Percentiles rank a stretch among this genome's conserved stretches.
phyloP scores from a whole-genome alignment of 2,888 invertebrate species.

The Andrena flavipes region DNA sequence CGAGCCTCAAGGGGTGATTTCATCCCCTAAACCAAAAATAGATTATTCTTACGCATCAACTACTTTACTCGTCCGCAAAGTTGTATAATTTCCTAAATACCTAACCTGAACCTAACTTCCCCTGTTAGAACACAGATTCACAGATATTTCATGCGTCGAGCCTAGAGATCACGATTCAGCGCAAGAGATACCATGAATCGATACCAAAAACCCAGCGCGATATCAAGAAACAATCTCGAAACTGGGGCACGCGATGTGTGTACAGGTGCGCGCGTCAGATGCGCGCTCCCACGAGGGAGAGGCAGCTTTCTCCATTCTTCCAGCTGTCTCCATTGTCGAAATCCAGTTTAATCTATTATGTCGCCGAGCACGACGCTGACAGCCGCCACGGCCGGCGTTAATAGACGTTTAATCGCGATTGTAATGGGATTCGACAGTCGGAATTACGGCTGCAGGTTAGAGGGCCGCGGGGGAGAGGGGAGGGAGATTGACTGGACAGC shows the following conservation, averaged over 20 bases:
- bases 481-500: constrained; percentile 40
- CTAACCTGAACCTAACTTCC: too few species aligned
- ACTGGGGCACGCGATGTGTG: background rate
- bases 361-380: constrained; percentile 27
- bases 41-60: too few species aligned
- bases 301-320: constrained; percentile 46
- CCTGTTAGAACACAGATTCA: too few species aligned
- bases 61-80: too few species aligned
- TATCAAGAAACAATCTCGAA: constrained; percentile 27
- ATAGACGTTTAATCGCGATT: constrained; percentile 50
- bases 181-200: background rate
- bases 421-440: constrained; percentile 37
- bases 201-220: background rate
- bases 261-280: constrained; percentile 42
- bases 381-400: constrained; percentile 6
- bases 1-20: too few species aligned
- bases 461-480: background rate
- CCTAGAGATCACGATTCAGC: background rate
- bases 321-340: constrained; percentile 19
- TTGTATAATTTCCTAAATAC: too few species aligned
- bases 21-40: too few species aligned
- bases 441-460: constrained; percentile 37
- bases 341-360: constrained; percentile 51
- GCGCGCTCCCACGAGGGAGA: constrained; percentile 36
- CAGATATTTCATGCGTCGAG: too few species aligned